These are phyloP conservation scores for Eira barbara DNA, from an alignment of 2,113 vertebrate genomes.

Conservation along the genomic window DNA sequence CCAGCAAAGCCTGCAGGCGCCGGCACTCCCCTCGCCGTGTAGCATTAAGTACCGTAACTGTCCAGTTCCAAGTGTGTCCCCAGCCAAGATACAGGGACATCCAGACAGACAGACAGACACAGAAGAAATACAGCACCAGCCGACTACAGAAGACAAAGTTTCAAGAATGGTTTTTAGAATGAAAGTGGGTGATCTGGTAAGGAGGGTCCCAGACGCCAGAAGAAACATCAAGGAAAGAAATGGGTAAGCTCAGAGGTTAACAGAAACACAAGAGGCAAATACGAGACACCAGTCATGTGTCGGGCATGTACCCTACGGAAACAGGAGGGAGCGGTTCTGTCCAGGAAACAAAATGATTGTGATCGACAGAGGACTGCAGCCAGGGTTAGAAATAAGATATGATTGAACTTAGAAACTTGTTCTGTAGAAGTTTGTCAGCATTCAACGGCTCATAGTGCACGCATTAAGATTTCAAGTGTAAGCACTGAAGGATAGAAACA, in stretches of 20 bases:
- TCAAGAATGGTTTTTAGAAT: background rate
- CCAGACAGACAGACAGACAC: background rate
- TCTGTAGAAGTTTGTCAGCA: background rate
- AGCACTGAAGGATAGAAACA: background rate
- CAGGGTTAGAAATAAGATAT: background rate
- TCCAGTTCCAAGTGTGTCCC: background rate
- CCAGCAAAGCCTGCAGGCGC: accelerated
- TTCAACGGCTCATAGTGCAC: background rate
- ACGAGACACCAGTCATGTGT: background rate
- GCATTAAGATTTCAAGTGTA: background rate
- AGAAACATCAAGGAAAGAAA: background rate
- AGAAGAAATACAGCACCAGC: background rate
- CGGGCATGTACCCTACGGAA: background rate
- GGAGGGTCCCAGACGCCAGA: background rate
- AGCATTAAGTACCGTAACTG: no score
- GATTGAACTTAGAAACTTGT: background rate
- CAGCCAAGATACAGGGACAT: background rate
- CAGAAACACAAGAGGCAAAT: background rate
- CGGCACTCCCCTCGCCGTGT: background rate
- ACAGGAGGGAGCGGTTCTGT: background rate
- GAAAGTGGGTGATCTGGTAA: background rate
- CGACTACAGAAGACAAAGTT: background rate
- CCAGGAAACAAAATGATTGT: background rate
- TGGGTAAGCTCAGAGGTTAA: background rate
- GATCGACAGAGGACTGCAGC: background rate